Conservation (phyloP, 2,888 invertebrate species). For the Caenorhabditis zanzibari region DNA sequence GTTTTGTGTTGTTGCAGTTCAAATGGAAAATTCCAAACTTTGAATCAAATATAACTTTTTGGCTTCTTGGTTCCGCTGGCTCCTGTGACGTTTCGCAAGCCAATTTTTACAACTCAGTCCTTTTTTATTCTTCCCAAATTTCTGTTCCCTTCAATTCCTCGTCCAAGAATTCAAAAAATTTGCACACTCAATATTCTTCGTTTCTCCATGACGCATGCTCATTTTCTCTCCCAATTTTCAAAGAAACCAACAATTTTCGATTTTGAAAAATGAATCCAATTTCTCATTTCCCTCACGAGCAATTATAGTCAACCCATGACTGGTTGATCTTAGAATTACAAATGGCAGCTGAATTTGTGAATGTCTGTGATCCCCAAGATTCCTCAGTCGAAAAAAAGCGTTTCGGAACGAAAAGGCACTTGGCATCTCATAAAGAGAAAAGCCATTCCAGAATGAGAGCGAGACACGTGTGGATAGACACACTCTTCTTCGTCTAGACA, state of each 20-base stretch:
- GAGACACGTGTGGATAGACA: slow-evolving; percentile 33
- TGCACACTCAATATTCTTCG: slow-evolving; percentile 1
- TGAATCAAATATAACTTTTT: no score
- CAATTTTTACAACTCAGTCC: no score
- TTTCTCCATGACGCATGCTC: background rate
- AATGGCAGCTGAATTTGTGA: slow-evolving; percentile 9
- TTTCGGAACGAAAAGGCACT: slow-evolving; percentile 18
- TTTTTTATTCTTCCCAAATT: background rate
- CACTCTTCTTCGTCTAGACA: slow-evolving; percentile 40
- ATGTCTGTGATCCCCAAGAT: no score
- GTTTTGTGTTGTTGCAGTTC: no score
- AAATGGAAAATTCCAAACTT: no score
- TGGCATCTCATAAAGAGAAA: slow-evolving; percentile 27
- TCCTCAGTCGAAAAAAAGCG: background rate
- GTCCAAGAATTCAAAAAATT: background rate
- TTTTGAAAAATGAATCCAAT: background rate
- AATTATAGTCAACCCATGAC: background rate
- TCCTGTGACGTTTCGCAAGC: no score
- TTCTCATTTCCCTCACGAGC: background rate
- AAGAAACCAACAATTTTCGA: background rate
- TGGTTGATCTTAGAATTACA: background rate
- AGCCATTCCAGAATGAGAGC: slow-evolving; percentile 44
- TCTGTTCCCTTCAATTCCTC: background rate
- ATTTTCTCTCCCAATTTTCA: background rate
- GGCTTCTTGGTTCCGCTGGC: no score